Percentiles rank a stretch among this genome's conserved stretches.
These are phyloP conservation scores for Syrista parreyssii DNA, from an alignment of 2,888 invertebrate species.

Conservation along the genomic window DNA sequence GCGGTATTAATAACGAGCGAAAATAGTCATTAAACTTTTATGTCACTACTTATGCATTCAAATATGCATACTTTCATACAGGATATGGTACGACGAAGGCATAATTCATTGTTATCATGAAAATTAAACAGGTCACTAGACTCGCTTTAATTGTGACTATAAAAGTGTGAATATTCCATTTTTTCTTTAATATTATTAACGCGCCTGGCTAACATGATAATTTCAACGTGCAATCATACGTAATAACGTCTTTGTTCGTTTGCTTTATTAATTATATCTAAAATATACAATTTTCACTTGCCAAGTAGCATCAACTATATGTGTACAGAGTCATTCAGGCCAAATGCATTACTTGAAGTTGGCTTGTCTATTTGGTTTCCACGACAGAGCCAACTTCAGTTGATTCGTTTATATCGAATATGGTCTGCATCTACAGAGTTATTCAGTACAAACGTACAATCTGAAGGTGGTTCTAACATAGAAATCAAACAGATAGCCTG, in stretches of 20 bases:
- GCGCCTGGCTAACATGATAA: neutral
- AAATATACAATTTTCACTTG: neutral
- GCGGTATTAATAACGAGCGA: neutral
- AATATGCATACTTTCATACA: neutral
- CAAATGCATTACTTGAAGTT: neutral
- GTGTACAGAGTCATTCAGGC: neutral
- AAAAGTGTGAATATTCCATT: neutral
- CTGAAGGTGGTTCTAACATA: neutral
- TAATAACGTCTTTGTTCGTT: neutral
- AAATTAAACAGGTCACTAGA: neutral
- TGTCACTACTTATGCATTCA: neutral
- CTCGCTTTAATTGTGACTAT: neutral
- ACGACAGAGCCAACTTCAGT: neutral
- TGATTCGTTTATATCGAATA: too few relatives aligned
- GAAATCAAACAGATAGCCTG: neutral
- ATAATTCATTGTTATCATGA: neutral
- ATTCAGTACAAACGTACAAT: neutral
- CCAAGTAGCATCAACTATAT: neutral
- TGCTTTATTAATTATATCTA: neutral
- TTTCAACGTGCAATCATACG: neutral
- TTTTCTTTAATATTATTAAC: neutral
- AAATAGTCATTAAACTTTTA: neutral
- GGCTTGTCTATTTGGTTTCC: neutral
- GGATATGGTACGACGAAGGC: neutral
- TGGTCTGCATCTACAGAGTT: neutral